Percentiles rank a stretch among this genome's conserved stretches.
phyloP scores from a whole-genome alignment of 2,888 invertebrate genomes.

The Podabrus alpinus region DNA sequence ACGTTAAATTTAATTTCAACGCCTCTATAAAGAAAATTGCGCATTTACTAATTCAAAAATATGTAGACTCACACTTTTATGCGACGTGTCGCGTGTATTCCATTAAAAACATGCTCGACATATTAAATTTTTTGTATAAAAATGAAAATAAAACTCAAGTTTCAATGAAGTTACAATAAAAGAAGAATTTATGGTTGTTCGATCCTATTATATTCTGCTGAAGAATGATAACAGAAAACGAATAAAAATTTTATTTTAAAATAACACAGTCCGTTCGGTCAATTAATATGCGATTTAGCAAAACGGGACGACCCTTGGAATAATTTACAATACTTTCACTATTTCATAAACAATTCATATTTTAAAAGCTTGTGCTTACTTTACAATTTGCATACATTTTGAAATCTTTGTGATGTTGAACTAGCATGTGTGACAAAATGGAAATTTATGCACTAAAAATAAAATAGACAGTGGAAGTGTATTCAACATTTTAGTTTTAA shows the following conservation, averaged over 20 bases:
- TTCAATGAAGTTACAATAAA: background rate
- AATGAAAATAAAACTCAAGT: background rate
- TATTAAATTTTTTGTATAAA: background rate
- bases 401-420: background rate
- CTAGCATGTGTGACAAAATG: conserved; percentile 12
- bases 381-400: conserved; percentile 10
- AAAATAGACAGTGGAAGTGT: conserved; percentile 8
- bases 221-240: background rate
- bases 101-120: background rate
- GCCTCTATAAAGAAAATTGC: background rate
- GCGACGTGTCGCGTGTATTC: background rate
- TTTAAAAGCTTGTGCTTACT: conserved; percentile 7
- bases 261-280: background rate
- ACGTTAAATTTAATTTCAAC: background rate
- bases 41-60: background rate
- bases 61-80: background rate
- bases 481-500: conserved; percentile 1
- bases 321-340: background rate
- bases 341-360: background rate
- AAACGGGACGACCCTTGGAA: background rate
- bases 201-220: background rate
- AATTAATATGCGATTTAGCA: background rate
- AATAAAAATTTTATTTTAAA: background rate
- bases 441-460: conserved; percentile 12
- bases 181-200: background rate